Evolutionary conservation across 64 coral and sea anemone species (phyloP).

Genomic region (Montipora cactus): DNA sequence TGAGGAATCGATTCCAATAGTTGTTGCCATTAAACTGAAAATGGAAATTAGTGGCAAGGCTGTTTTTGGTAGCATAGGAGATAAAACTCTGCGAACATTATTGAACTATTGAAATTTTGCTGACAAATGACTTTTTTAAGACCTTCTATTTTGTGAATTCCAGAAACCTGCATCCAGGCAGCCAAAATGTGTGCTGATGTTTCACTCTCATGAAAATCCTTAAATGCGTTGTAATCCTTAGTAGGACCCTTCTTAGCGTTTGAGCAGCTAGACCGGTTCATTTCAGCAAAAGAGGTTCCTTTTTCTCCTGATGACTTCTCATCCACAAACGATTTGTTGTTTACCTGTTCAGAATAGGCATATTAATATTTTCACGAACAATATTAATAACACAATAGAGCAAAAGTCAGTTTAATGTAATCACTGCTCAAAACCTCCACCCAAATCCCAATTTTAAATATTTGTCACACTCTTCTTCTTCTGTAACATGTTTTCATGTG

Average conservation of each 20-base stretch:
- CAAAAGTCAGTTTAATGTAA: background rate
- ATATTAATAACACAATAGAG: background rate
- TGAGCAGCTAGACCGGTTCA: constrained; percentile 10
- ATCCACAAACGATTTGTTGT: constrained; percentile 25
- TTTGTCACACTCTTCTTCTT: background rate
- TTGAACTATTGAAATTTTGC: background rate
- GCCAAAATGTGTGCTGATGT: background rate
- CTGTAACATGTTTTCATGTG: background rate
- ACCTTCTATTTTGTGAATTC: background rate
- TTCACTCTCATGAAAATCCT: constrained; percentile 41
- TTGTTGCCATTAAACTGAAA: background rate
- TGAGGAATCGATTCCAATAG: background rate
- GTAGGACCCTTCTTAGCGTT: constrained; percentile 33
- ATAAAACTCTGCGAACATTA: background rate
- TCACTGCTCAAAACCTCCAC: background rate
- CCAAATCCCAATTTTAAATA: background rate
- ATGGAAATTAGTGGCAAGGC: background rate
- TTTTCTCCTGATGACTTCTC: constrained; percentile 18
- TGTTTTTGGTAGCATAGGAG: background rate
- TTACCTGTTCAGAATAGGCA: constrained; percentile 10
- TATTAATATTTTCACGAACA: background rate
- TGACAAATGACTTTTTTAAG: background rate
- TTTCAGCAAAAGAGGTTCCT: constrained; percentile 16
- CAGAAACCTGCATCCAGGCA: background rate
- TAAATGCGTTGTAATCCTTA: constrained; percentile 26